Base-by-base conservation (phyloP, 2,113 vertebrate genomes). In the Nesoenas mayeri region DNA sequence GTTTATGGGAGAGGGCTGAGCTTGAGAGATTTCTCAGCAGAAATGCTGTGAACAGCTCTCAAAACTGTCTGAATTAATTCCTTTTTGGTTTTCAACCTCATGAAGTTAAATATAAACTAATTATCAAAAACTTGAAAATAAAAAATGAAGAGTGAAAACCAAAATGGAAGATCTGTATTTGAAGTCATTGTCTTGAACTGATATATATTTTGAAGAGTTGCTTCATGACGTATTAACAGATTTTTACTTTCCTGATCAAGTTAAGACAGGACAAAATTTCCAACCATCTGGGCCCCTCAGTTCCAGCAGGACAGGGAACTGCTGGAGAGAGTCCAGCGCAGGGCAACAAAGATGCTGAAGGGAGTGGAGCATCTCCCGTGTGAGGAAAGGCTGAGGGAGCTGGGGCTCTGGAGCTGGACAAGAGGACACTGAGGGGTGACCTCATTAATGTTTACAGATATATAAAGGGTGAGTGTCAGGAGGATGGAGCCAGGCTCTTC, bases 21-120 rank as follows among this genome's bases (percentile, higher is more conserved):
- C 61, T 60, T 86, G 73, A 91, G 53, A 89, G 32, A 84, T 93
- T 93, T 89, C 70, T 91, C 70, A 72, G 61, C 77, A 91, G 70
- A 67, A 81, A 61, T 4, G 1, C 44, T 73, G 61, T 88, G 69
- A 89, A 89, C 61, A 95, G 42, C 73, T 87, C 61, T 89, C 57
- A 78, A 79, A 95, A 81, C 78, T 81, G 56, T 40, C 51, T 71
- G 48, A 91, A 61, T 75, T 48, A 74, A 92, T 75, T 95, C 53
- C 1, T 29, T 72, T 88, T 48, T n/a, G 48, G 28, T 93, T 90
- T 88, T 83, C 51, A 86, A 3, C 24, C 10, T 60, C 62, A 64
- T 58, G 47, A 57, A 57, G n/a, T 50, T 57, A 62, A 64, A 4
- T 65, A 15, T 58, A 72, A 94, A 56, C 17, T 74, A 56, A 28